A percentile compares a stretch with the other conserved stretches of the same genome.
Conservation (phyloP, 2,888 invertebrate species). For the Hyppa rectilinea region DNA sequence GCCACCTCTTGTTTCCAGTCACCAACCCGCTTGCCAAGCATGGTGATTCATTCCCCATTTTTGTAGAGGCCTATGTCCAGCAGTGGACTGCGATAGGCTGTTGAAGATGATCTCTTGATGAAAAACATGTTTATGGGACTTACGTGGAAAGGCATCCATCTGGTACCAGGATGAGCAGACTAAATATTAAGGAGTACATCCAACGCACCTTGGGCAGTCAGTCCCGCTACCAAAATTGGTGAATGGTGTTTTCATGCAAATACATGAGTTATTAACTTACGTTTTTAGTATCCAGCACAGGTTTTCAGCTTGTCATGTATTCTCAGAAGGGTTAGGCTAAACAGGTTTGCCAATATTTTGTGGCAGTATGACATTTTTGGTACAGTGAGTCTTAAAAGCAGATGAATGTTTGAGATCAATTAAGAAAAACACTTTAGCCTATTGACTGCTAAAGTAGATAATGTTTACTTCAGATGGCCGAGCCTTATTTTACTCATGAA, state of each 20-base stretch:
- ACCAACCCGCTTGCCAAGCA: slow-evolving; percentile 64
- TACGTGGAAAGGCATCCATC: slow-evolving; percentile 41
- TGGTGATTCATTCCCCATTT: slow-evolving; percentile 65
- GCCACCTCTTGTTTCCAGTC: slow-evolving; percentile 56
- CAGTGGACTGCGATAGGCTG: slow-evolving; percentile 61
- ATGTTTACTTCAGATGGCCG: not conserved
- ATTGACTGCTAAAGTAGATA: too few relatives aligned
- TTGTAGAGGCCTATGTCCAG: slow-evolving; percentile 63
- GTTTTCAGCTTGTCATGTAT: slow-evolving; percentile 24
- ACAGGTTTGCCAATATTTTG: not conserved
- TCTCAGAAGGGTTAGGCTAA: not conserved
- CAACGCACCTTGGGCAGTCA: not conserved
- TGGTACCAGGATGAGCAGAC: slow-evolving; percentile 37
- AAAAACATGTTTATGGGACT: slow-evolving; percentile 49
- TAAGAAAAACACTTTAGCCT: not conserved
- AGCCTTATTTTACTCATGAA: not conserved
- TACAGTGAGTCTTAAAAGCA: slow-evolving; percentile 4
- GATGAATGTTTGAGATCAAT: slow-evolving; percentile 1
- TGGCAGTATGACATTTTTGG: not conserved
- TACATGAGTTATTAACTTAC: slow-evolving; percentile 40
- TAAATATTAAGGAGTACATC: not conserved
- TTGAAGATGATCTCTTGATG: slow-evolving; percentile 61
- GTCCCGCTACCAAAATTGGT: not conserved
- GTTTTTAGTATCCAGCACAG: slow-evolving; percentile 31
- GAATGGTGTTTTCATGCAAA: not conserved